phyloP scores from a whole-genome alignment of 2,888 invertebrate genomes.

The Temnothorax unifasciatus region DNA sequence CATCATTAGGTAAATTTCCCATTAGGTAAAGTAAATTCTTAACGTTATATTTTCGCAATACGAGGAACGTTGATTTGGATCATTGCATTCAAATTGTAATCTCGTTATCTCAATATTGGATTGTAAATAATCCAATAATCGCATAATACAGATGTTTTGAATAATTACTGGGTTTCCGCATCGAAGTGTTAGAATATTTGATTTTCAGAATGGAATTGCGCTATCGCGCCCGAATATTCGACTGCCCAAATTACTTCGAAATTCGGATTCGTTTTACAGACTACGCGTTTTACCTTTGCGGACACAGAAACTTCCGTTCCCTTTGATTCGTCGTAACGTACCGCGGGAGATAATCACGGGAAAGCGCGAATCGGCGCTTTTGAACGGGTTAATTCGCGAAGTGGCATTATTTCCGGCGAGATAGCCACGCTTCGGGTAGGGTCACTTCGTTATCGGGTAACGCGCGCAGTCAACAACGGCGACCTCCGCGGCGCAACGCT shows the following conservation, averaged over 20 bases:
- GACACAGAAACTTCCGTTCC: not conserved
- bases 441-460: slow-evolving; percentile 52
- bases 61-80: not conserved
- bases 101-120: slow-evolving; percentile 12
- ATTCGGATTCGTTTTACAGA: slow-evolving; percentile 12
- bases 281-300: not conserved
- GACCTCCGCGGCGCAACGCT: slow-evolving; percentile 24
- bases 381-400: slow-evolving; percentile 49
- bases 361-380: slow-evolving; percentile 49
- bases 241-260: slow-evolving; percentile 12
- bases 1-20: not conserved
- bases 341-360: slow-evolving; percentile 31
- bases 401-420: slow-evolving; percentile 54
- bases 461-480: slow-evolving; percentile 53
- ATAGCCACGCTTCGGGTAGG: slow-evolving; percentile 42
- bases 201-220: slow-evolving; percentile 1
- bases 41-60: not conserved
- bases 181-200: not conserved
- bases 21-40: not conserved
- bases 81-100: not conserved
- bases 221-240: not conserved
- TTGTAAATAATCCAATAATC: slow-evolving; percentile 24
- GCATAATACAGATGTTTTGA: slow-evolving; percentile 5
- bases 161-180: not conserved
- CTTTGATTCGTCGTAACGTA: slow-evolving; percentile 34